Evolutionary conservation across 1,140 invertebrate species (phyloP).

Genomic region (Drosophila yakuba): DNA sequence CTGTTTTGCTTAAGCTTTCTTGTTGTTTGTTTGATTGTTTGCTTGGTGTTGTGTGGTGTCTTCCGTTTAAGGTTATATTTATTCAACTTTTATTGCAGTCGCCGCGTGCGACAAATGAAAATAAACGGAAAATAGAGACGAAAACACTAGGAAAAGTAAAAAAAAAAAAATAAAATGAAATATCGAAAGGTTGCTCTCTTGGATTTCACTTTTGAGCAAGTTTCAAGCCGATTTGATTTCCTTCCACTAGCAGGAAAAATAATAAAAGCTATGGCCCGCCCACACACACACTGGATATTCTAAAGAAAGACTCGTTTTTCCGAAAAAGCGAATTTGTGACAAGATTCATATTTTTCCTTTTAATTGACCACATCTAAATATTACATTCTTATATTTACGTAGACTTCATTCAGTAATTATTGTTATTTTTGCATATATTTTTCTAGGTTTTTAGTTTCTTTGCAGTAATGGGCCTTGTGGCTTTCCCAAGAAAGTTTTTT

Average conservation of each 20-base stretch:
- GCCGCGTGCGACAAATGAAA: slow-evolving; percentile 28
- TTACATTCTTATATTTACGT: too few species aligned
- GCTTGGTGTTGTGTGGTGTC: slow-evolving; percentile 4
- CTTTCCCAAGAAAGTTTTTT: not conserved
- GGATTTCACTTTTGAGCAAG: slow-evolving; percentile 5
- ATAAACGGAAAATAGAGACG: slow-evolving; percentile 22
- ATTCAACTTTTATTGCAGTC: slow-evolving; percentile 32
- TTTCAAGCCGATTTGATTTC: not conserved
- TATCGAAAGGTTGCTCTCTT: slow-evolving; percentile 5
- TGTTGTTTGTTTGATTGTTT: not conserved
- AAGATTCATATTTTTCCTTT: too few species aligned
- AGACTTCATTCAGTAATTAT: too few species aligned
- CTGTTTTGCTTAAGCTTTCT: slow-evolving; percentile 3
- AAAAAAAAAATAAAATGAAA: slow-evolving; percentile 13
- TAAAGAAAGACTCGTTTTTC: too few species aligned
- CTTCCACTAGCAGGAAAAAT: not conserved
- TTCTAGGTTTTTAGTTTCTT: too few species aligned
- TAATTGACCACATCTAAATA: too few species aligned
- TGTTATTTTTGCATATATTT: too few species aligned
- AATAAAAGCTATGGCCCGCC: not conserved
- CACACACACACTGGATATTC: too few species aligned
- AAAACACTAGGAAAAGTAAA: slow-evolving; percentile 1
- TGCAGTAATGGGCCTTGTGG: not conserved
- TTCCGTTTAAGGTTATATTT: slow-evolving; percentile 34
- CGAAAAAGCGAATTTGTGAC: too few species aligned